Percentiles rank a stretch among this genome's conserved stretches.
These are phyloP conservation scores for Zaprionus obscuricornis DNA, from an alignment of 2,888 invertebrate genomes.

Conservation along the genomic window DNA sequence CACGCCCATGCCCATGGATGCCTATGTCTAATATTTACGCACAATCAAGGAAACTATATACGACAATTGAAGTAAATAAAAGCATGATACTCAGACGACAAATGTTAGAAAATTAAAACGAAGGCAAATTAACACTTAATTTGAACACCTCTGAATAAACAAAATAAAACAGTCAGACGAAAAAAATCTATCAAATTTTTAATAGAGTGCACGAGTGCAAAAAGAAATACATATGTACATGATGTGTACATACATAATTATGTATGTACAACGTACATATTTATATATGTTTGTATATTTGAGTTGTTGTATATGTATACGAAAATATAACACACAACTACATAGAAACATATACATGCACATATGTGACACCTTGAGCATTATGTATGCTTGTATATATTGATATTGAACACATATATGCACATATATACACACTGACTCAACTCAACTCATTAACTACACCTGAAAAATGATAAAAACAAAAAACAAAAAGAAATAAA, in stretches of 20 bases:
- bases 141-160: conserved; percentile 26
- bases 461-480: conserved; percentile 14
- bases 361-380: conserved; percentile 61
- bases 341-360: conserved; percentile 2
- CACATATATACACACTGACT: conserved; percentile 10
- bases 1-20: neutral
- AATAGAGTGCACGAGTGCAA: conserved; percentile 72
- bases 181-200: conserved; percentile 39
- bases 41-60: conserved; percentile 32
- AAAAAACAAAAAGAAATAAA: conserved; percentile 60
- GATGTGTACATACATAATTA: conserved; percentile 8
- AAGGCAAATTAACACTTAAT: conserved; percentile 63
- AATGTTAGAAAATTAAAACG: conserved; percentile 36
- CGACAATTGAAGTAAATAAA: conserved; percentile 42
- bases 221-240: no score
- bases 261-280: no score
- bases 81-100: no score
- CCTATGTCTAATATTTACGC: conserved; percentile 21
- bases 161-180: conserved; percentile 8
- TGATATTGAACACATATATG: conserved; percentile 29
- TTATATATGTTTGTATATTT: no score
- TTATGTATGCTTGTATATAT: conserved; percentile 33
- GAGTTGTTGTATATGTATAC: conserved; percentile 50
- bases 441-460: conserved; percentile 21
- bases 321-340: conserved; percentile 60